Evolutionary conservation across 2,113 vertebrate genomes (phyloP).

Genomic region (Rhodinocichla rosea): DNA sequence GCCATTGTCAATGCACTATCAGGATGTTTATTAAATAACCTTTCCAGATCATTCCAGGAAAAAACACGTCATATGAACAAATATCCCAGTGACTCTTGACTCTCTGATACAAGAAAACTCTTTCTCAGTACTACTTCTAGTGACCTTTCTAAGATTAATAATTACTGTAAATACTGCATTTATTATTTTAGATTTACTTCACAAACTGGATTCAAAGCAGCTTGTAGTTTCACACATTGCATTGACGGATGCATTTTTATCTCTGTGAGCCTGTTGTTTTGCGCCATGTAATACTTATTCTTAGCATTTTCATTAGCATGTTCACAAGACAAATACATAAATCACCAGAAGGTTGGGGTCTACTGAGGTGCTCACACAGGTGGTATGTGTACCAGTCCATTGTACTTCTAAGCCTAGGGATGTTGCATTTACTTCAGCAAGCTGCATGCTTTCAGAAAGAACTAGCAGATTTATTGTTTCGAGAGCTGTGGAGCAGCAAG

Average conservation of each 20-base stretch:
- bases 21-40: background rate
- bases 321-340: background rate
- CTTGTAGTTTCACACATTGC: background rate
- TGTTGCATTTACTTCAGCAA: background rate
- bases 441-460: background rate
- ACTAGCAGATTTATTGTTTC: slow-evolving; percentile 1
- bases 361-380: background rate
- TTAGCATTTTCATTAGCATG: background rate
- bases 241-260: background rate
- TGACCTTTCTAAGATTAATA: background rate
- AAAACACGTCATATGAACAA: background rate
- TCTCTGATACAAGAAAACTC: background rate
- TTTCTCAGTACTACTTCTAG: background rate
- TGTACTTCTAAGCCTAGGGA: background rate
- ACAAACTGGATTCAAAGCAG: background rate
- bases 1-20: background rate
- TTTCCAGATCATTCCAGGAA: background rate
- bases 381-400: background rate
- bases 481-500: background rate
- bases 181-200: background rate
- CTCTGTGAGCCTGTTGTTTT: background rate
- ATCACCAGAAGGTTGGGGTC: background rate
- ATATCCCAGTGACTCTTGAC: background rate
- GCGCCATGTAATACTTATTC: background rate
- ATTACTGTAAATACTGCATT: background rate